Evolutionary conservation across 1,140 invertebrate genomes (phyloP).

Genomic region (Tetramorium simillimum): DNA sequence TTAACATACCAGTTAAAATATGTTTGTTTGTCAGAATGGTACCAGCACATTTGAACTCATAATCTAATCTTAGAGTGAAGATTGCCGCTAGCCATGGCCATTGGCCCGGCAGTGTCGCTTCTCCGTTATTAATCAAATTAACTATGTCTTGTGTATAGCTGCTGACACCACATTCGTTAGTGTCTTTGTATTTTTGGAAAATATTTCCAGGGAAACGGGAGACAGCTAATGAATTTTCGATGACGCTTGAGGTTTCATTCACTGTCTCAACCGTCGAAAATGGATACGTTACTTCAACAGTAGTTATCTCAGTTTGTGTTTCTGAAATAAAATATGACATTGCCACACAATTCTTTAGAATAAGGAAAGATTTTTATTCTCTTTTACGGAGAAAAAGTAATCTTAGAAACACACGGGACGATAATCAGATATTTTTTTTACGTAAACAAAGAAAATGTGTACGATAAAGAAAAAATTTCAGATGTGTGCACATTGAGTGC

Average conservation of each 20-base stretch:
- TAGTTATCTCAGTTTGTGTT: slow-evolving; percentile 74
- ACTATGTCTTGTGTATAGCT: slow-evolving; percentile 49
- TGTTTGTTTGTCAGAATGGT: too few species aligned
- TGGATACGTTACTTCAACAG: slow-evolving; percentile 54
- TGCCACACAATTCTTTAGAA: neutral
- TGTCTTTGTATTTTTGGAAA: neutral
- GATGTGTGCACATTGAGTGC: too few species aligned
- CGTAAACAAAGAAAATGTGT: too few species aligned
- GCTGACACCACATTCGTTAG: slow-evolving; percentile 25
- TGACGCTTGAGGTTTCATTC: too few species aligned
- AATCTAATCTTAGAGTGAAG: too few species aligned
- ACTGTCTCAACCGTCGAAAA: too few species aligned
- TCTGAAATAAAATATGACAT: slow-evolving; percentile 63
- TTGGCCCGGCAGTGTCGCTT: slow-evolving; percentile 50
- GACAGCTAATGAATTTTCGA: too few species aligned
- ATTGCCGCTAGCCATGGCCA: too few species aligned
- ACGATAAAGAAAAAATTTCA: neutral
- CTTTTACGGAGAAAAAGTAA: neutral
- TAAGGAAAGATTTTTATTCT: neutral
- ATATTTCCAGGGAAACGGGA: neutral
- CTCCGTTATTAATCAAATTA: slow-evolving; percentile 80
- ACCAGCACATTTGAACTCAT: too few species aligned
- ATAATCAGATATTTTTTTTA: neutral
- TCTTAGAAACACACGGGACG: neutral
- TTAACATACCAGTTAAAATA: too few species aligned